Evolutionary conservation across 2,113 vertebrate genomes (phyloP).

Genomic region (Nettapus auritus): DNA sequence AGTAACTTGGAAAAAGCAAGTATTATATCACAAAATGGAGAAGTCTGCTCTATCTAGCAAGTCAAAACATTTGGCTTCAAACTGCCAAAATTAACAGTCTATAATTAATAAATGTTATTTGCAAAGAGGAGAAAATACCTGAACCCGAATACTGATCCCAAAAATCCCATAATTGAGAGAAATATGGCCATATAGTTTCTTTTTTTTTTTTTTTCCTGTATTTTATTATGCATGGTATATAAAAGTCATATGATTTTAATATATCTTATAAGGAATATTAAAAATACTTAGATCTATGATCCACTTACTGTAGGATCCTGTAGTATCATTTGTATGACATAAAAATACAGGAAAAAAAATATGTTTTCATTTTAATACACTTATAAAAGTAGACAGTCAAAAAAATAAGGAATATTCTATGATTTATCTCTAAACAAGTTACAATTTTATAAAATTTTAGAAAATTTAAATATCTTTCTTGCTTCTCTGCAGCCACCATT

Average conservation of each 20-base stretch:
- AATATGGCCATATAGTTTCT: background rate
- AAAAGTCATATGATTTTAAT: background rate
- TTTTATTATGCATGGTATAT: background rate
- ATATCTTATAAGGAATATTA: background rate
- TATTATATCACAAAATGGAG: background rate
- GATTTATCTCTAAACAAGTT: background rate
- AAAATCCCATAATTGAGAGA: background rate
- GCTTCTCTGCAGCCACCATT: background rate
- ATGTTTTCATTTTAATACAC: background rate
- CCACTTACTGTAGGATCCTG: background rate
- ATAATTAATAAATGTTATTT: background rate
- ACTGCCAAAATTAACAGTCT: background rate
- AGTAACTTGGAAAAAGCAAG: background rate
- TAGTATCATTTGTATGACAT: background rate
- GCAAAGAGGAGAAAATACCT: background rate
- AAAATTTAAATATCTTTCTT: background rate
- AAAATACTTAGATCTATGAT: background rate
- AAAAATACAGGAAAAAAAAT: background rate
- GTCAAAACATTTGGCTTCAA: background rate
- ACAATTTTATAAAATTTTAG: background rate
- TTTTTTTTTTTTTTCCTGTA: background rate
- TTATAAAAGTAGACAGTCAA: background rate
- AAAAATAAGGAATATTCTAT: background rate
- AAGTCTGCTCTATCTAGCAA: background rate
- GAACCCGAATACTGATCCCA: background rate